Evolutionary conservation across 2,888 invertebrate species (phyloP), one percentile per base, ranked within the genome.

Genomic region (Ephialtes manifestator): DNA sequence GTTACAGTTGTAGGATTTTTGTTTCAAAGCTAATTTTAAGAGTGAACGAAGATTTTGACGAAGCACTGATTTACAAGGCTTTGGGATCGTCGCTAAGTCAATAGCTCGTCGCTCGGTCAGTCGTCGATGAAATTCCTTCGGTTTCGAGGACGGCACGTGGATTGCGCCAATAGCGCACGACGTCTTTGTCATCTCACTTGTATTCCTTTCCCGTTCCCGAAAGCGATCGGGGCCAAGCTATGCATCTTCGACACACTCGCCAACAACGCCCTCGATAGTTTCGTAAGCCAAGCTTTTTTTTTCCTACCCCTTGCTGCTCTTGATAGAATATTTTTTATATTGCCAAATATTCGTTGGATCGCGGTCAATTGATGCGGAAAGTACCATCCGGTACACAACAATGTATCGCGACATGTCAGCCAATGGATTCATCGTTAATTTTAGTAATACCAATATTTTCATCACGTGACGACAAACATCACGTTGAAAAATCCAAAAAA

Each of bases 71-170:
- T 85, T 76, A 75, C 75, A 79, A 82, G 71, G 63, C 71, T 80
- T 85, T 65, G 79, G 75, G 78, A 76, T 72, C 82, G 79, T 81
- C 78, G 79, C 43, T 75, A 67, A 83, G 79, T 83, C 85, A 76
- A 80, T 76, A 63, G 39, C 4, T 39, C 10, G 18, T n/a, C 63
- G 78, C 74, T 79, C 83, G 80, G 79, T 83, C 85, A 80, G 83
- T 82, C 85, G 85, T 85, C 85, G 85, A 85, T 85, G 85, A 83
- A 89, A 92, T 92, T 92, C 91, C 91, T 89, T 88, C 90, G 51
- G 92, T 92, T 93, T 93, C 93, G 93, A 93, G 93, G 92, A 92
- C 92, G 90, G 89, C 88, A 90, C 88, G 91, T 90, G 92, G 91
- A 86, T 91, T 93, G 93, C 93, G 77, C 84, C 81, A 81, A 81